Percentiles rank a stretch among this genome's conserved stretches.
phyloP scores from a whole-genome alignment of 2,113 vertebrate species.

The Oxygymnocypris stewartii region DNA sequence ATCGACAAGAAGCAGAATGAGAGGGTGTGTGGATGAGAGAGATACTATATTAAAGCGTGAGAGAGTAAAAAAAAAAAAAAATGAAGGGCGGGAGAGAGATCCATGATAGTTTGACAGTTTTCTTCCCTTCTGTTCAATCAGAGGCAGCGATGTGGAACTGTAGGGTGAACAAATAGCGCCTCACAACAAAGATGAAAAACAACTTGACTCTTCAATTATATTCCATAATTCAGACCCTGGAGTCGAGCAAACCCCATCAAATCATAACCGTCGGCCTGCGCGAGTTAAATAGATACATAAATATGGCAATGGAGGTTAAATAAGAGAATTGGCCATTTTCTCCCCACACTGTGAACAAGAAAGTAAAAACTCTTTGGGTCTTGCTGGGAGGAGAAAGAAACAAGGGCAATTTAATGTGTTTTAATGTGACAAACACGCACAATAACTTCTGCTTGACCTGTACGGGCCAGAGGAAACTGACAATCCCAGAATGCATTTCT shows the following conservation, averaged over 20 bases:
- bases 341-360: background rate
- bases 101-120: slow-evolving; percentile 35
- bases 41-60: slow-evolving; percentile 53
- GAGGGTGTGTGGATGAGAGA: slow-evolving; percentile 50
- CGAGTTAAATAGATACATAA: slow-evolving; percentile 47
- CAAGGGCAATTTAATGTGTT: slow-evolving; percentile 4
- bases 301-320: slow-evolving; percentile 43
- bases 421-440: slow-evolving; percentile 28
- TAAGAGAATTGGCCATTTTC: slow-evolving; percentile 30
- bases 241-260: slow-evolving; percentile 44
- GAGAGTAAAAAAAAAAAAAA: slow-evolving; percentile 55
- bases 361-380: slow-evolving; percentile 14
- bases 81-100: slow-evolving; percentile 51
- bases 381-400: slow-evolving; percentile 4
- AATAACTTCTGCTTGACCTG: slow-evolving; percentile 13
- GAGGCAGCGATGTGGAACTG: slow-evolving; percentile 55
- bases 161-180: slow-evolving; percentile 45
- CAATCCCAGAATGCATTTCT: slow-evolving; percentile 26
- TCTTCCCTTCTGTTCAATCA: slow-evolving; percentile 50
- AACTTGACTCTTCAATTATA: slow-evolving; percentile 41
- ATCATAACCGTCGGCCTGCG: slow-evolving; percentile 19
- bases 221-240: slow-evolving; percentile 45
- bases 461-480: background rate
- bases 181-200: slow-evolving; percentile 53
- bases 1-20: slow-evolving; percentile 57